phyloP scores from a whole-genome alignment of 1,140 invertebrate species.

The Drosophila orosa region DNA sequence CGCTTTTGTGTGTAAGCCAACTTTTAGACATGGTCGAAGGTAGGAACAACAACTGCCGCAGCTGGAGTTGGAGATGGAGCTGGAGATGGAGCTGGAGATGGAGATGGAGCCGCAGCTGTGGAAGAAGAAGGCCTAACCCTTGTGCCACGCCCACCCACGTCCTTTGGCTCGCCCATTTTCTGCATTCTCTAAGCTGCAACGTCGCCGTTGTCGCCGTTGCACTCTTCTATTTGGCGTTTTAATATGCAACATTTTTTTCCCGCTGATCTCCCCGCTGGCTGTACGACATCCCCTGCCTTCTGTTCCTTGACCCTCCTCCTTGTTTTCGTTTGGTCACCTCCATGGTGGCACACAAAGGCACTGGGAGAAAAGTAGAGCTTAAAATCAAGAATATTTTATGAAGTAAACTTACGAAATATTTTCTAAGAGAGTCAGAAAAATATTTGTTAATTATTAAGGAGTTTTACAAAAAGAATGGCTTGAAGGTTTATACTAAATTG shows the following conservation, averaged over 20 bases:
- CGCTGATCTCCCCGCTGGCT: slow-evolving; percentile 43
- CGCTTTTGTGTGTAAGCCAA: slow-evolving; percentile 82
- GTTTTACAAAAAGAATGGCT: neutral
- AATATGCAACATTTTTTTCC: slow-evolving; percentile 76
- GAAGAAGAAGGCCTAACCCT: slow-evolving; percentile 47
- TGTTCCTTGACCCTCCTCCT: slow-evolving; percentile 5
- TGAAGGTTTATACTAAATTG: neutral
- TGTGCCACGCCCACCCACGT: slow-evolving; percentile 6
- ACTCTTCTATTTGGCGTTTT: slow-evolving; percentile 80
- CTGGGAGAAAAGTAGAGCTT: neutral
- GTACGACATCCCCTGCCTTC: neutral
- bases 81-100: neutral
- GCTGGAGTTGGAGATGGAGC: slow-evolving; percentile 1
- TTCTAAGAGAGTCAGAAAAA: neutral
- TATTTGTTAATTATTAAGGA: neutral
- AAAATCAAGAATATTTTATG: no score
- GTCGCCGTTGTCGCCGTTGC: slow-evolving; percentile 51
- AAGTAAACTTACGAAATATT: no score
- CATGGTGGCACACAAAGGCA: slow-evolving; percentile 22
- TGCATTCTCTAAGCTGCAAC: slow-evolving; percentile 74
- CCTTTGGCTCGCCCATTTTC: slow-evolving; percentile 21
- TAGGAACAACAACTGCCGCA: slow-evolving; percentile 20
- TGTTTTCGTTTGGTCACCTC: slow-evolving; percentile 73
- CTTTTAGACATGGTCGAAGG: slow-evolving; percentile 64
- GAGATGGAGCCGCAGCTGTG: slow-evolving; percentile 15